phyloP scores from a whole-genome alignment of 1,140 invertebrate species.

The Drosophila aff. region DNA sequence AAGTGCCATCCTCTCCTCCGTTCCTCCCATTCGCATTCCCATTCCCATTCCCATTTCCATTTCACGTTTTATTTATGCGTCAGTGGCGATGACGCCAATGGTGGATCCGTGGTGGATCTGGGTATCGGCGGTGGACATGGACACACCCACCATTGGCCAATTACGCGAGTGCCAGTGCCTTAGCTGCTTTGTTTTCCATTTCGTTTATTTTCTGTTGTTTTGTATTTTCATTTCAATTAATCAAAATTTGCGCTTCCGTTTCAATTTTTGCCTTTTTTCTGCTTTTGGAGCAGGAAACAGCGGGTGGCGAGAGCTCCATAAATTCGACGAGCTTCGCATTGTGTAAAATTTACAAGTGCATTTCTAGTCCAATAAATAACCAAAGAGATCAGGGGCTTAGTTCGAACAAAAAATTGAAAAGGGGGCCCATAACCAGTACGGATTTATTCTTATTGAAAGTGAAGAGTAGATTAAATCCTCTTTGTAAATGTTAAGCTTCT shows the following conservation, averaged over 20 bases:
- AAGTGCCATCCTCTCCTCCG: constrained; percentile 12
- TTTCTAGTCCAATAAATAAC: constrained; percentile 71
- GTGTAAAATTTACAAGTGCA: constrained; percentile 55
- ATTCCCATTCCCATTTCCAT: constrained; percentile 22
- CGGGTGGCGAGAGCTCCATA: constrained; percentile 36
- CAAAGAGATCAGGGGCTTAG: constrained; percentile 26
- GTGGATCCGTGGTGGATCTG: constrained; percentile 33
- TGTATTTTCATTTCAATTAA: constrained; percentile 71
- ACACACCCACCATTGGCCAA: constrained; percentile 49
- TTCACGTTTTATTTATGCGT: constrained; percentile 49
- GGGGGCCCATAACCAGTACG: not conserved
- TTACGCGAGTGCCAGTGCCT: constrained; percentile 36
- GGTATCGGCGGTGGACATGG: constrained; percentile 41
- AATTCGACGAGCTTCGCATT: constrained; percentile 54
- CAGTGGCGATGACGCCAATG: constrained; percentile 75
- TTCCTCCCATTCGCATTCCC: not conserved
- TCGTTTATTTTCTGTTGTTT: constrained; percentile 19
- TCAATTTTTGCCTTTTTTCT: constrained; percentile 12
- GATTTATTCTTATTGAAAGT: not conserved
- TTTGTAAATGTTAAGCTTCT: too few relatives aligned
- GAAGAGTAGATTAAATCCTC: too few relatives aligned
- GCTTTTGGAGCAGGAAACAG: not conserved
- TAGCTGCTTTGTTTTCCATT: constrained; percentile 1
- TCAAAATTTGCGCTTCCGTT: constrained; percentile 72
- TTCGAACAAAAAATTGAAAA: not conserved